Conservation (phyloP, 2,888 invertebrate species). For the Lithophane semibrunnea region DNA sequence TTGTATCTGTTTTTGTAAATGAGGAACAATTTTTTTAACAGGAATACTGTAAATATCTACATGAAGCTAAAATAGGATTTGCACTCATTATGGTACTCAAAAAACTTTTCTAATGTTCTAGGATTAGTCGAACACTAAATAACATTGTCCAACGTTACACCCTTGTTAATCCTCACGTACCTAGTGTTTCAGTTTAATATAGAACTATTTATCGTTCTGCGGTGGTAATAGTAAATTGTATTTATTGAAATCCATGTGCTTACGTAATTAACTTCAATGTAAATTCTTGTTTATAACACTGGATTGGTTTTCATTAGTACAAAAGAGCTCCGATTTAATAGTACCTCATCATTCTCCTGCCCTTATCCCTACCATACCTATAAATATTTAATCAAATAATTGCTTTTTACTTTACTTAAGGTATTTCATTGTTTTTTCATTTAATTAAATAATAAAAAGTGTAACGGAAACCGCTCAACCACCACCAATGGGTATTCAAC, state of each 20-base stretch:
- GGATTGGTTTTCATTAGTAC: conserved; percentile 1
- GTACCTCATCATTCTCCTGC: too few species aligned
- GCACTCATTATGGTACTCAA: not conserved
- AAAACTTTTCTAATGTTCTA: conserved; percentile 5
- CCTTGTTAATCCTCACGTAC: not conserved
- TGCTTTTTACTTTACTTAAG: too few species aligned
- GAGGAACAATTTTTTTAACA: not conserved
- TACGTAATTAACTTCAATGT: conserved; percentile 2
- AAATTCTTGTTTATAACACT: conserved; percentile 13
- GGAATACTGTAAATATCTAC: not conserved
- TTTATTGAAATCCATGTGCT: not conserved
- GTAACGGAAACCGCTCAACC: too few species aligned
- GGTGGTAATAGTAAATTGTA: not conserved
- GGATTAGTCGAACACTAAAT: not conserved
- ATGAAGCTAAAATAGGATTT: not conserved
- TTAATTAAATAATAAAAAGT: too few species aligned
- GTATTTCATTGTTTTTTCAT: too few species aligned
- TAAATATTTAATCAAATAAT: too few species aligned
- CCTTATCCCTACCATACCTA: too few species aligned
- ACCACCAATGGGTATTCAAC: not conserved
- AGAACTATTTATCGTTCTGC: not conserved
- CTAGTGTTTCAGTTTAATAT: not conserved
- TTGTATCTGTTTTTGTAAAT: not conserved
- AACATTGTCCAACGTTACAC: conserved; percentile 6
- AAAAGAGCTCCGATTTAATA: not conserved